phyloP scores from a whole-genome alignment of 2,113 vertebrate species.

The Pycnonotus jocosus region DNA sequence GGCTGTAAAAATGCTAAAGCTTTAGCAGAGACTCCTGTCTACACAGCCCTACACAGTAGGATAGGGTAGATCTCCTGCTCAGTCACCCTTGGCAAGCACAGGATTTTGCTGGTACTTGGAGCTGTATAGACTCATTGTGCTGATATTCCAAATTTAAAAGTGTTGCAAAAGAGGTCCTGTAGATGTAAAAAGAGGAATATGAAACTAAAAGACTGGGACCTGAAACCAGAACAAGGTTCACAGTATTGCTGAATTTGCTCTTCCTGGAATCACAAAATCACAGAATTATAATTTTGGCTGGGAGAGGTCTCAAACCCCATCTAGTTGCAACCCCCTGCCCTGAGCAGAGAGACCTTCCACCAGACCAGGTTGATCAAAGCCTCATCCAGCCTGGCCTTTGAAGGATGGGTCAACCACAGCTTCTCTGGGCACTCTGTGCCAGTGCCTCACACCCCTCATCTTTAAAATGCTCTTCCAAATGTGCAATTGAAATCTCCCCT shows the following conservation, averaged over 20 bases:
- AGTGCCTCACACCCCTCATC: not conserved
- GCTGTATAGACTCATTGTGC: too few relatives aligned
- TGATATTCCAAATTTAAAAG: not conserved
- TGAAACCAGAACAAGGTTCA: not conserved
- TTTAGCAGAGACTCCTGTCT: not conserved
- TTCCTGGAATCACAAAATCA: too few relatives aligned
- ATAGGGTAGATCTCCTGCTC: too few relatives aligned
- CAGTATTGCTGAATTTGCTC: too few relatives aligned
- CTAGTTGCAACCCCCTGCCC: not conserved
- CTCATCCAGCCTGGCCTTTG: not conserved
- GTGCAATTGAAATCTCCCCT: accelerated
- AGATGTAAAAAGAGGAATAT: not conserved
- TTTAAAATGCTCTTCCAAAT: accelerated
- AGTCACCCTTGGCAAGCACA: too few relatives aligned
- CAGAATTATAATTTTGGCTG: too few relatives aligned
- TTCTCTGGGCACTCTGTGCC: not conserved
- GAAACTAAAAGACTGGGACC: not conserved
- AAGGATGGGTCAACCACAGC: not conserved
- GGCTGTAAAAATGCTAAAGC: not conserved
- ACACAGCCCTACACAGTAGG: too few relatives aligned
- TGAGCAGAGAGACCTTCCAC: not conserved
- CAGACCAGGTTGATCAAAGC: not conserved
- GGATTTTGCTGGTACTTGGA: too few relatives aligned
- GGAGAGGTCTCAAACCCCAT: too few relatives aligned
- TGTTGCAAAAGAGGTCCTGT: not conserved